These are phyloP conservation scores for Myotis brandtii DNA, from an alignment of 2,113 vertebrate species.

Conservation along the genomic window DNA sequence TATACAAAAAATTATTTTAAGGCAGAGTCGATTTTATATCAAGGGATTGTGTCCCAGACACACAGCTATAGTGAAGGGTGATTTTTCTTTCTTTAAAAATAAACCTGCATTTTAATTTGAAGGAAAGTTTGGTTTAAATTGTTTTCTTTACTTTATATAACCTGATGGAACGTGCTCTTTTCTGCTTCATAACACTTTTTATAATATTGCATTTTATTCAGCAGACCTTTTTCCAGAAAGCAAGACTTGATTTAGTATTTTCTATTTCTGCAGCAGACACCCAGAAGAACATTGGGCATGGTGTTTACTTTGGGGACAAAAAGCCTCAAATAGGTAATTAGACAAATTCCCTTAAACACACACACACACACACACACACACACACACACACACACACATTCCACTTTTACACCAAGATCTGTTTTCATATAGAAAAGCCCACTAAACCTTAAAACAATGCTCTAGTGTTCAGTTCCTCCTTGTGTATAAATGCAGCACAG, in stretches of 20 bases:
- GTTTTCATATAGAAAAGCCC: neutral
- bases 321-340: constrained; percentile 76
- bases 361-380: neutral
- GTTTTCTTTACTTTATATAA: constrained; percentile 80
- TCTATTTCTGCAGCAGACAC: constrained; percentile 61
- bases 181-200: constrained; percentile 22
- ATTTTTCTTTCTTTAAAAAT: constrained; percentile 83
- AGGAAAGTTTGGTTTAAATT: constrained; percentile 76
- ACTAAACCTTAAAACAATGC: neutral
- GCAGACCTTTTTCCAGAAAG: constrained; percentile 65
- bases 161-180: constrained; percentile 8
- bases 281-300: constrained; percentile 60
- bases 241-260: constrained; percentile 75
- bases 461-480: accelerated
- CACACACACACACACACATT: neutral
- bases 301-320: constrained; percentile 79
- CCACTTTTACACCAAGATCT: constrained; percentile 73
- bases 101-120: constrained; percentile 84
- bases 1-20: constrained; percentile 76
- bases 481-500: accelerated
- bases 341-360: constrained; percentile 44
- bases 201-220: constrained; percentile 27
- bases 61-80: constrained; percentile 66
- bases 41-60: constrained; percentile 80
- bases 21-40: constrained; percentile 80